Conservation (phyloP, 2,888 invertebrate genomes). For the Tetragonisca angustula region DNA sequence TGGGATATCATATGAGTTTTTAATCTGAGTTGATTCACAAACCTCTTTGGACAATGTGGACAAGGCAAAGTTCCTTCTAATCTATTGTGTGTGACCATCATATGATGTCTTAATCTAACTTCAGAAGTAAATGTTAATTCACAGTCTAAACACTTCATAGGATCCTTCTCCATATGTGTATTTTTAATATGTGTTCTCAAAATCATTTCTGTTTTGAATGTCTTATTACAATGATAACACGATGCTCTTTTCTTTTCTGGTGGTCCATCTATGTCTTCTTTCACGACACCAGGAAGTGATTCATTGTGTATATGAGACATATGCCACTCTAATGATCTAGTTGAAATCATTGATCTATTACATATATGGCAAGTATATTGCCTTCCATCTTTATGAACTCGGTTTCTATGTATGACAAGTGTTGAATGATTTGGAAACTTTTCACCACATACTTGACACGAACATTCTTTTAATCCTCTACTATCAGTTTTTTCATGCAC, state of each 20-base stretch:
- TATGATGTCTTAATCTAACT: slow-evolving; percentile 81
- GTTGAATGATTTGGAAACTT: slow-evolving; percentile 83
- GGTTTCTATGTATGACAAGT: slow-evolving; percentile 81
- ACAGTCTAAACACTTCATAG: slow-evolving; percentile 81
- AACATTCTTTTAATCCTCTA: slow-evolving; percentile 81
- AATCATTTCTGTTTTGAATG: slow-evolving; percentile 83
- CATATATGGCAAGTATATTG: slow-evolving; percentile 82
- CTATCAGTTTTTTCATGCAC: slow-evolving; percentile 82
- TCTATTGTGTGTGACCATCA: slow-evolving; percentile 81
- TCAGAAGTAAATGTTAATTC: slow-evolving; percentile 80
- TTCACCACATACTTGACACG: slow-evolving; percentile 82
- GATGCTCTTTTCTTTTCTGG: slow-evolving; percentile 78
- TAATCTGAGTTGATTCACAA: slow-evolving; percentile 81
- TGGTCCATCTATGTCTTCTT: slow-evolving; percentile 68
- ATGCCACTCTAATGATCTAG: slow-evolving; percentile 81
- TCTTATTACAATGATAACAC: slow-evolving; percentile 81
- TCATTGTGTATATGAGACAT: slow-evolving; percentile 82
- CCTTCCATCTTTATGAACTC: slow-evolving; percentile 81
- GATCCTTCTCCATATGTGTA: slow-evolving; percentile 81
- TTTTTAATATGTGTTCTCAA: slow-evolving; percentile 82
- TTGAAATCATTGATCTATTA: slow-evolving; percentile 82
- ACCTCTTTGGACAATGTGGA: slow-evolving; percentile 82
- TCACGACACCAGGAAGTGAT: slow-evolving; percentile 70
- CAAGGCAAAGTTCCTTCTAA: slow-evolving; percentile 81
- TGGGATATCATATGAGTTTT: slow-evolving; percentile 83